Conservation (phyloP, 2,113 vertebrate species). For the Aplodontia rufa region DNA sequence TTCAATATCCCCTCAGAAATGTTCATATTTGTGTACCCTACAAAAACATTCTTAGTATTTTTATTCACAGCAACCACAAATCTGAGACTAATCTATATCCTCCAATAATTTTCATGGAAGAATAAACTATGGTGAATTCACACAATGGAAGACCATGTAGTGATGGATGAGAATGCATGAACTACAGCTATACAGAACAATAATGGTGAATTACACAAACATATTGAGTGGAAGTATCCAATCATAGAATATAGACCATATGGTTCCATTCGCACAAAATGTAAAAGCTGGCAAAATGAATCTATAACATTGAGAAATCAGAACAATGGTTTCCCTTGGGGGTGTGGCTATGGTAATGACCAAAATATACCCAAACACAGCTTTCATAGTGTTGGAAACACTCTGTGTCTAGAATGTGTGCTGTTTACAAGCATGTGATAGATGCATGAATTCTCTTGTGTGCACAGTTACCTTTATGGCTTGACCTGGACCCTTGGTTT, state of each 20-base stretch:
- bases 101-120: background rate
- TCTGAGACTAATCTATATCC: too few species aligned
- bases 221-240: background rate
- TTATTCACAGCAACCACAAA: background rate
- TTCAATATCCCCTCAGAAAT: background rate
- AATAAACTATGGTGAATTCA: background rate
- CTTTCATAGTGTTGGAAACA: background rate
- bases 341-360: background rate
- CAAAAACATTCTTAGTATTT: background rate
- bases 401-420: background rate
- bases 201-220: background rate
- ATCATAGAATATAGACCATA: background rate
- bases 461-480: background rate
- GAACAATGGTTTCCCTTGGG: background rate
- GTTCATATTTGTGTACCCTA: background rate
- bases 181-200: background rate
- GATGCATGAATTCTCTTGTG: background rate
- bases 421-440: background rate
- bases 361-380: background rate
- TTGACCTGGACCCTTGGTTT: background rate
- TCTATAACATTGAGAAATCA: background rate
- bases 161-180: background rate
- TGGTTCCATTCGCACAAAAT: background rate
- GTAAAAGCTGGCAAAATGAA: background rate
- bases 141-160: background rate